Evolutionary conservation across 2,888 invertebrate species (phyloP).

Genomic region (Nineta flava): DNA sequence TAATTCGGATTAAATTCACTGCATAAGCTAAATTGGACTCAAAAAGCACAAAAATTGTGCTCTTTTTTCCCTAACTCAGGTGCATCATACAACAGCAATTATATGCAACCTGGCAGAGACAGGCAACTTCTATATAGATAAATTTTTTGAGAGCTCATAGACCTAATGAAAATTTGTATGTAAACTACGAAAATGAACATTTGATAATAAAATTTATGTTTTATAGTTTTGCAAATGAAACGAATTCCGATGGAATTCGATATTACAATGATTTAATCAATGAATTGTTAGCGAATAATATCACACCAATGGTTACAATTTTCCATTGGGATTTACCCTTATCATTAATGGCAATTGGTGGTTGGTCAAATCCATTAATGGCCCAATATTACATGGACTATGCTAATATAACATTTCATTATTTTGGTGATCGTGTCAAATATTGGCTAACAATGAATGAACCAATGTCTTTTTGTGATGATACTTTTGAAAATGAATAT

Average conservation of each 20-base stretch:
- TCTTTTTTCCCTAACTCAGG: no score
- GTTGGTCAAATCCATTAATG: conserved; percentile 34
- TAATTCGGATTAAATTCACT: no score
- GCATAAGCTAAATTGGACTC: no score
- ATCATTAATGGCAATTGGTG: conserved; percentile 24
- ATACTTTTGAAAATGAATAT: conserved; percentile 25
- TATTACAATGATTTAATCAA: conserved; percentile 38
- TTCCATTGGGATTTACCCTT: conserved; percentile 40
- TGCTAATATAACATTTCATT: conserved; percentile 25
- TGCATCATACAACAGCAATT: no score
- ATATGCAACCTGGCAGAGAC: no score
- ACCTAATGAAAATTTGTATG: no score
- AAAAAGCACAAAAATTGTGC: no score
- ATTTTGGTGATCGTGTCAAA: conserved; percentile 14
- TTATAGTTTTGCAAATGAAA: conserved; percentile 12
- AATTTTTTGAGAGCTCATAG: not conserved
- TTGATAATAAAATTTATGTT: not conserved
- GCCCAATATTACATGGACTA: conserved; percentile 36
- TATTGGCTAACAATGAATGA: conserved; percentile 15
- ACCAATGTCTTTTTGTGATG: conserved; percentile 12
- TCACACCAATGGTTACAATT: conserved; percentile 35
- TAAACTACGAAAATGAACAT: no score
- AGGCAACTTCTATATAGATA: no score
- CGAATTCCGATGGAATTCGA: conserved; percentile 32
- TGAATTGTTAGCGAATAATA: conserved; percentile 31